These are phyloP conservation scores for Eremophila alpestris DNA, from an alignment of 2,797 vertebrate genomes.

Conservation along the genomic window DNA sequence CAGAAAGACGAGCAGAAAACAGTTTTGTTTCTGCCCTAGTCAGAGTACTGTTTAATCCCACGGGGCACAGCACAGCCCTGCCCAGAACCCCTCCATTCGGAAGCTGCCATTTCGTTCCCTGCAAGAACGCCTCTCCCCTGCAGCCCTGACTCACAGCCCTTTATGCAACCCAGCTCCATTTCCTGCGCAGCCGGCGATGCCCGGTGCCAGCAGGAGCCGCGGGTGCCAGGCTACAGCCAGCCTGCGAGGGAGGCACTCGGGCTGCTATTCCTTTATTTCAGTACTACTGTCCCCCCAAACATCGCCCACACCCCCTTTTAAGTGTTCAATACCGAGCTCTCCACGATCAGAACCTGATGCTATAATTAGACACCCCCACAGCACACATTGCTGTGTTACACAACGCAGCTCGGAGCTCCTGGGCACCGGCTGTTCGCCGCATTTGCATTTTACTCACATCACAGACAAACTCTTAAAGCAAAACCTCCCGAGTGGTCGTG, in stretches of 20 bases:
- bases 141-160: not conserved
- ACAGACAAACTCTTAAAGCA: not conserved
- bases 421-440: not conserved
- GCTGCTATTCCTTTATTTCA: not conserved
- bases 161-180: not conserved
- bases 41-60: not conserved
- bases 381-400: not conserved
- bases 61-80: not conserved
- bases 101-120: accelerated
- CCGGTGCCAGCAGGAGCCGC: accelerated
- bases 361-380: not conserved
- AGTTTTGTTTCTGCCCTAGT: not conserved
- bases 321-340: not conserved
- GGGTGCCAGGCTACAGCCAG: not conserved
- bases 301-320: not conserved
- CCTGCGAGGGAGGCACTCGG: accelerated
- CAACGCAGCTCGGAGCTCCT: not conserved
- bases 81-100: not conserved
- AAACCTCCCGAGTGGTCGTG: not conserved
- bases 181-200: not conserved
- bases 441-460: not conserved
- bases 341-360: not conserved
- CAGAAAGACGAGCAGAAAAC: not conserved
- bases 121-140: not conserved
- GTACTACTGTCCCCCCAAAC: not conserved